Base-by-base conservation (phyloP, 1,140 invertebrate species). In the Eufriesea mexicana region DNA sequence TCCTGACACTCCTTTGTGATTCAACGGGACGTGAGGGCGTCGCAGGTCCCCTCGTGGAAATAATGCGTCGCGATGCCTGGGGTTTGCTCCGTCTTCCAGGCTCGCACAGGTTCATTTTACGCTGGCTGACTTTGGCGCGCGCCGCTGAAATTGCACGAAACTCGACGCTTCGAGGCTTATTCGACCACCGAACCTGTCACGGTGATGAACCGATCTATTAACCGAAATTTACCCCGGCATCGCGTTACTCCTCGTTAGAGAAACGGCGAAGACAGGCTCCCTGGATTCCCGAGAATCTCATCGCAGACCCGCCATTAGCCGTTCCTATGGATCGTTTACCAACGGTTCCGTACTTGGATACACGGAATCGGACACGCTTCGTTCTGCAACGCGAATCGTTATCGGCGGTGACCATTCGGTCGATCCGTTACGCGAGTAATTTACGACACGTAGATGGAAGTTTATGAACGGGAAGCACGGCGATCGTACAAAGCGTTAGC, bases 1-100 rank as follows among this genome's bases (percentile, higher is more conserved):
- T 5, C 73, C 16, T 12, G 57, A 10, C 9, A 23, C 59, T 35
- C 67, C 82, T 74, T 85, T 66, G 78, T 68, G 78, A 81, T 57
- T 78, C 70, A 86, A 86, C 84, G 79, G 73, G 49, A 86, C 75
- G 79, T 73, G 73, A 74, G 59, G 35, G 67, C 51, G 62, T 59
- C 51, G 68, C 18, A 25, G 74, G 42, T 57, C 61, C 49, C 47
- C 49, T 61, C n/a, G 42, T 72, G 45, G 70, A 78, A 83, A 70
- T 86, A 76, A 72, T 25, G 72, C 70, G 55, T 54, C 35, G 49
- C 45, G 51, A 54, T 14, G 42, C 47, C 45, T 35, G 1, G 66
- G 49, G 61, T 62, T 28, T 51, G 77, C 47, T 42, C 28, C 72
- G 47, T 68, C 70, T 62, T 75, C 16, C 25, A 35, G 35, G 35